Evolutionary conservation across 2,888 invertebrate species (phyloP), one percentile per base, ranked within the genome.

Genomic region (Tenodera sinensis): DNA sequence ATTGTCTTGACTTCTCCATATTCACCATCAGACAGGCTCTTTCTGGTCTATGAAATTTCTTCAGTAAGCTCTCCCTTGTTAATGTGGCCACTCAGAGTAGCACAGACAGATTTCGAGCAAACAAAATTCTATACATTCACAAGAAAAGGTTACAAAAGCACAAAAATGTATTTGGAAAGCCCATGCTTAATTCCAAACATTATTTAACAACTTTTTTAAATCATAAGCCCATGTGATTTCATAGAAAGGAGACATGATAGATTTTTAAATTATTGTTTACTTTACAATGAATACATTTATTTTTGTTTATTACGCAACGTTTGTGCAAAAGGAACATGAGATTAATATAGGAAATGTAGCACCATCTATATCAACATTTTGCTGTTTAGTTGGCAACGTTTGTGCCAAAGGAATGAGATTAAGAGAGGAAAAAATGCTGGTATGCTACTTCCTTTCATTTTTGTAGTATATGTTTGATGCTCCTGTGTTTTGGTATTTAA

Each of bases 1-100:
- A 42, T 20, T n/a, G 88, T 85, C 83, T 89, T 89, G 88, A 89
- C 83, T 89, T 89, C 89, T 89, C 89, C 89, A 89, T 86, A 47
- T 86, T 86, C 86, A 89, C 86, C 86, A 71, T 83, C 25, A 9
- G 15, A 9, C 34, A 34, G 87, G 87, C 42, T 14, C 87, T 87
- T 87, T 2, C 86, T 87, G 87, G 87, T 25, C 54, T 71, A 71
- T 20, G 54, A 71, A 71, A 71, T 83, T 87, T 34, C 83, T 83
- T 87, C 83, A 27, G 30, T 54, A 71, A 71, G 28, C 20, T 28
- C 28, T 54, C 83, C 34, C 83, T 42, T 87, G n/a, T 34, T 25
- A 71, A 71, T 6, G 42, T 71, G 34, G n/a, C 42, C 42, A 30
- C 28, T 86, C 71, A 30, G 4, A 87, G 25, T 87, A 87, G 81